These are phyloP conservation scores for Vimba vimba DNA, from an alignment of 2,113 vertebrate genomes.

Conservation along the genomic window DNA sequence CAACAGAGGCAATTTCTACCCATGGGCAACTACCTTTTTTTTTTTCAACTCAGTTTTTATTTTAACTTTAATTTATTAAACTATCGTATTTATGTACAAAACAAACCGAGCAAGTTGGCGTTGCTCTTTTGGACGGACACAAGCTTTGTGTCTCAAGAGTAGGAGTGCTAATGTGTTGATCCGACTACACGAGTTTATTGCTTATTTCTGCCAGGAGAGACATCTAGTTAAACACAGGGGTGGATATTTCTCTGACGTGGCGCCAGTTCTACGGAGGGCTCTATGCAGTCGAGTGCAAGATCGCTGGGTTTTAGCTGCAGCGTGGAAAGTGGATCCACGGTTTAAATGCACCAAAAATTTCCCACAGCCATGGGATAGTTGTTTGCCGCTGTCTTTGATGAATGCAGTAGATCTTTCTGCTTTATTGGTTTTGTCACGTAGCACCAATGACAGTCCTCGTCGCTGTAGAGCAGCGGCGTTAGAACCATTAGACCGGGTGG, in stretches of 20 bases:
- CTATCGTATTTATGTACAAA: slow-evolving; percentile 78
- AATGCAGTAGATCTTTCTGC: slow-evolving; percentile 47
- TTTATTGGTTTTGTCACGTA: slow-evolving; percentile 66
- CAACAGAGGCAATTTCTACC: slow-evolving; percentile 76
- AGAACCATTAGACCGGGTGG: background rate
- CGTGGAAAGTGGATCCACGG: slow-evolving; percentile 40
- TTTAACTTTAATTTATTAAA: slow-evolving; percentile 72
- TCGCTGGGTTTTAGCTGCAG: slow-evolving; percentile 73
- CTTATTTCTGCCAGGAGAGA: slow-evolving; percentile 76
- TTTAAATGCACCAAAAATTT: slow-evolving; percentile 53
- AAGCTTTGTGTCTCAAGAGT: slow-evolving; percentile 48
- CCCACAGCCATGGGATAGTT: slow-evolving; percentile 54
- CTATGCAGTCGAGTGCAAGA: slow-evolving; percentile 64
- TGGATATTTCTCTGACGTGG: slow-evolving; percentile 66
- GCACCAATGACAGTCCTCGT: slow-evolving; percentile 72
- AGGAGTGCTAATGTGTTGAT: slow-evolving; percentile 32
- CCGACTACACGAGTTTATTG: slow-evolving; percentile 74
- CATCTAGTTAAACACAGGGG: slow-evolving; percentile 63
- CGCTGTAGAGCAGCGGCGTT: slow-evolving; percentile 33
- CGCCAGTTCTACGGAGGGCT: slow-evolving; percentile 69
- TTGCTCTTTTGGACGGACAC: slow-evolving; percentile 67
- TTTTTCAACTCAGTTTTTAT: slow-evolving; percentile 51
- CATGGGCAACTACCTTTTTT: slow-evolving; percentile 64
- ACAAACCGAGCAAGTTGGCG: slow-evolving; percentile 55
- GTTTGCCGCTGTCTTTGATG: slow-evolving; percentile 51